Percentiles rank a stretch among this genome's conserved stretches.
Conservation (phyloP, 2,797 vertebrate genomes). For the Rousettus madagascariensis region DNA sequence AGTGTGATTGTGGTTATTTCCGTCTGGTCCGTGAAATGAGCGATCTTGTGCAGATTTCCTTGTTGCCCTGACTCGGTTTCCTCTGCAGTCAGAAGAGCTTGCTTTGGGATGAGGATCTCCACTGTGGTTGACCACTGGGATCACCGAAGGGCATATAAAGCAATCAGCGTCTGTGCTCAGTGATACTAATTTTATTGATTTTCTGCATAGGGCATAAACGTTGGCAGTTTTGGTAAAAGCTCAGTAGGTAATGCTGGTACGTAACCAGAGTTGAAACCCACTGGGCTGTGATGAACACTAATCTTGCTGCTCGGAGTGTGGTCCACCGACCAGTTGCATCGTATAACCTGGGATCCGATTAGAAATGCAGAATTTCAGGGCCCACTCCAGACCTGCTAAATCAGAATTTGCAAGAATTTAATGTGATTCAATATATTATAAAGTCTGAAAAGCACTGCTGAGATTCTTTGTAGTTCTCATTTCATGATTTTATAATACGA, state of each 20-base stretch:
- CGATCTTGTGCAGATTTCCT: neutral
- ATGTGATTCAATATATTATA: neutral
- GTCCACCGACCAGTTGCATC: neutral
- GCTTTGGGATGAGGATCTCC: neutral
- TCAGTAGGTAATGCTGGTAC: neutral
- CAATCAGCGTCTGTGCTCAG: neutral
- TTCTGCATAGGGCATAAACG: neutral
- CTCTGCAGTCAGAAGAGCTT: neutral
- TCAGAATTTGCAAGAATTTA: neutral
- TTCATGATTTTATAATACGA: neutral
- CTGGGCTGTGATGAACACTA: neutral
- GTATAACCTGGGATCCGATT: neutral
- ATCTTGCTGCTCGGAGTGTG: neutral
- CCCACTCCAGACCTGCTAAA: neutral
- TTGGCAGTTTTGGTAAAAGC: neutral
- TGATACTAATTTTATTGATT: neutral
- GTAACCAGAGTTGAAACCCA: neutral
- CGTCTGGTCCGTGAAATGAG: neutral
- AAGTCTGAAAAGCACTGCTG: neutral
- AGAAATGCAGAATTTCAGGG: neutral
- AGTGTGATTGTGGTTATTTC: neutral
- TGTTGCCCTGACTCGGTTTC: neutral
- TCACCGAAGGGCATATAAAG: neutral
- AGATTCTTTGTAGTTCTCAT: neutral
- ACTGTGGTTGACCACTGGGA: neutral